These are phyloP conservation scores for Sesia bembeciformis DNA, from an alignment of 2,888 invertebrate genomes.

Conservation along the genomic window DNA sequence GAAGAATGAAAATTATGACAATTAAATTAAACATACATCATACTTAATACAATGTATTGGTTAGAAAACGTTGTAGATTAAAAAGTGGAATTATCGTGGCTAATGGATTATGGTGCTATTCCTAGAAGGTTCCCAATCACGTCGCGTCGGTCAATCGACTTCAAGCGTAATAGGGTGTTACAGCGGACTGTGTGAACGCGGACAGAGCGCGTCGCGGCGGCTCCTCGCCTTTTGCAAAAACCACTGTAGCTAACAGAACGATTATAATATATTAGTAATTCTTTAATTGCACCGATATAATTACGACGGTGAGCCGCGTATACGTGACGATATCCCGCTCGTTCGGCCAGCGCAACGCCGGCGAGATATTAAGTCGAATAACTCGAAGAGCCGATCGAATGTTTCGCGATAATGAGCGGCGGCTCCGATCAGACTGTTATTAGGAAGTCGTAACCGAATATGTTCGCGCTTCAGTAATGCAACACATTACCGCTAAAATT, in stretches of 20 bases:
- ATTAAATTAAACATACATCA: too few relatives aligned
- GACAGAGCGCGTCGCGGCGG: slow-evolving; percentile 37
- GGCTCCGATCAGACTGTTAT: slow-evolving; percentile 69
- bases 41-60: too few relatives aligned
- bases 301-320: slow-evolving; percentile 56
- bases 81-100: neutral
- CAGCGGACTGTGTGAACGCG: slow-evolving; percentile 39
- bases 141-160: slow-evolving; percentile 40
- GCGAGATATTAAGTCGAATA: slow-evolving; percentile 69
- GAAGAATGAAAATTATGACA: too few relatives aligned
- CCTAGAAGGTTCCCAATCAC: slow-evolving; percentile 35
- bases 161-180: slow-evolving; percentile 45
- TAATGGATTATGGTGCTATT: slow-evolving; percentile 14
- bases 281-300: slow-evolving; percentile 72
- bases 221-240: slow-evolving; percentile 58
- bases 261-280: slow-evolving; percentile 73
- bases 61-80: neutral
- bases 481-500: neutral
- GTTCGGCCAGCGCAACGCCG: slow-evolving; percentile 28
- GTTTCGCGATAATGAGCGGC: slow-evolving; percentile 68
- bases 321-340: slow-evolving; percentile 71
- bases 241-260: slow-evolving; percentile 60
- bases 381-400: slow-evolving; percentile 64
- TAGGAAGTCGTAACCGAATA: slow-evolving; percentile 68
- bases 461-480: slow-evolving; percentile 61